Evolutionary conservation across 2,113 vertebrate species (phyloP).

Genomic region (Calcarius ornatus): DNA sequence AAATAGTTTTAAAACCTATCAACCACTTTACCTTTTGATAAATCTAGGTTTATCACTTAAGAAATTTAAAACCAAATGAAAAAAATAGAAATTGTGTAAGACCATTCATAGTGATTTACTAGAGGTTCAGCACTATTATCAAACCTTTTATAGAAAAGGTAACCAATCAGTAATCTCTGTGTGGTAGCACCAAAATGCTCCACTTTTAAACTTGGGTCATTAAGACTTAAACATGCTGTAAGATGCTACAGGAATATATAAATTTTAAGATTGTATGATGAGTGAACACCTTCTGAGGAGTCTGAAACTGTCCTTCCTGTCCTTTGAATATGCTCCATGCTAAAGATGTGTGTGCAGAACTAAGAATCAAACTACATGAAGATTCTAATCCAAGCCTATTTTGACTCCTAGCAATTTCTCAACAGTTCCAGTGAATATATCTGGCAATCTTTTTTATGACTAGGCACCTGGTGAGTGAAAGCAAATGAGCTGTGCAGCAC

Average conservation of each 20-base stretch:
- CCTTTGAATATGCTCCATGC: not conserved
- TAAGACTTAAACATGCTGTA: not conserved
- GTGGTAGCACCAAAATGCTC: not conserved
- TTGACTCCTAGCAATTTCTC: not conserved
- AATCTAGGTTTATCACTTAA: not conserved
- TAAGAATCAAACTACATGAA: not conserved
- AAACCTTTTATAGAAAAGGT: not conserved
- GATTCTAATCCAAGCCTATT: not conserved
- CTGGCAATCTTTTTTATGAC: not conserved
- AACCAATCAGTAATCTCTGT: not conserved
- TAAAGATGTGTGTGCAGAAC: not conserved
- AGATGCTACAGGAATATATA: not conserved
- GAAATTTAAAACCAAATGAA: not conserved
- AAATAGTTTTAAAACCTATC: not conserved
- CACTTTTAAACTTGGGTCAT: not conserved
- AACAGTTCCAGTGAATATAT: not conserved
- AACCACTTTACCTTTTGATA: not conserved
- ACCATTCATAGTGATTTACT: not conserved
- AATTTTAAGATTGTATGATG: not conserved
- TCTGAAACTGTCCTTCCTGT: not conserved
- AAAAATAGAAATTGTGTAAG: not conserved
- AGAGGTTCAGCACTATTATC: not conserved
- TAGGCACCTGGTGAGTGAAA: not conserved
- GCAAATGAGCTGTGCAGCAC: slow-evolving; percentile 26
- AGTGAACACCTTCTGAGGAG: not conserved